Percentiles rank a stretch among this genome's conserved stretches.
Evolutionary conservation across 1,140 invertebrate species (phyloP).

Genomic region (Thaumetopoea pityocampa): DNA sequence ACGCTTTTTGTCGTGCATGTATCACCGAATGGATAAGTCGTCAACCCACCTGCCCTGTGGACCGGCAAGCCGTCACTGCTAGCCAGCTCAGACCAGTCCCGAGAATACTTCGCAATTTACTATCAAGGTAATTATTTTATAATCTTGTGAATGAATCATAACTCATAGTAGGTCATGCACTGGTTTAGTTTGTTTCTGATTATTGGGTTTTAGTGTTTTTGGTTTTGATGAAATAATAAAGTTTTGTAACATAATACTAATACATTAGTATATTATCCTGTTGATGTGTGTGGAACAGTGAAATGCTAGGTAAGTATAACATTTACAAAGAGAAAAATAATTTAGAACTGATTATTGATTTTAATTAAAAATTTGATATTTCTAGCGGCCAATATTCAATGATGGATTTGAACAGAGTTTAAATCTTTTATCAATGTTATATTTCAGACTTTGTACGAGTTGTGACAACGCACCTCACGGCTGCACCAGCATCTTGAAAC

Average conservation of each 20-base stretch:
- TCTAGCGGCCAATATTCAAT: too few species aligned
- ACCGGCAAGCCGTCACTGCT: slow-evolving; percentile 90
- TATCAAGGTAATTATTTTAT: slow-evolving; percentile 81
- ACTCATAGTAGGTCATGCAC: slow-evolving; percentile 23
- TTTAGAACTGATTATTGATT: too few species aligned
- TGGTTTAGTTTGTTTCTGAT: slow-evolving; percentile 5
- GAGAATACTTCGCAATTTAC: slow-evolving; percentile 92
- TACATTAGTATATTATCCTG: too few species aligned
- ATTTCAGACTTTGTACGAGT: slow-evolving; percentile 85
- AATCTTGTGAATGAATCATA: slow-evolving; percentile 14
- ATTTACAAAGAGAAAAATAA: too few species aligned
- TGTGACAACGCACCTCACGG: slow-evolving; percentile 95
- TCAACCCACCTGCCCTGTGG: slow-evolving; percentile 95
- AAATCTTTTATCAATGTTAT: slow-evolving; percentile 3
- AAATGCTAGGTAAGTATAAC: too few species aligned
- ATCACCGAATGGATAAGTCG: slow-evolving; percentile 96
- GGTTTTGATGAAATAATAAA: too few species aligned
- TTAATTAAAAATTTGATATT: too few species aligned
- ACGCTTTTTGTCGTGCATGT: slow-evolving; percentile 95
- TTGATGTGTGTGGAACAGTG: too few species aligned
- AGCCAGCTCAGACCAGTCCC: slow-evolving; percentile 93
- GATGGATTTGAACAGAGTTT: background rate
- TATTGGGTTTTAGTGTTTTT: too few species aligned
- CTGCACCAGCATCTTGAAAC: slow-evolving; percentile 89
- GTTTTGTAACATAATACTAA: too few species aligned